A percentile compares a stretch with the other conserved stretches of the same genome.
These are phyloP conservation scores for Echinarachnius parma DNA, from an alignment of 53 echinoderm and acorn worm species.

Conservation along the genomic window DNA sequence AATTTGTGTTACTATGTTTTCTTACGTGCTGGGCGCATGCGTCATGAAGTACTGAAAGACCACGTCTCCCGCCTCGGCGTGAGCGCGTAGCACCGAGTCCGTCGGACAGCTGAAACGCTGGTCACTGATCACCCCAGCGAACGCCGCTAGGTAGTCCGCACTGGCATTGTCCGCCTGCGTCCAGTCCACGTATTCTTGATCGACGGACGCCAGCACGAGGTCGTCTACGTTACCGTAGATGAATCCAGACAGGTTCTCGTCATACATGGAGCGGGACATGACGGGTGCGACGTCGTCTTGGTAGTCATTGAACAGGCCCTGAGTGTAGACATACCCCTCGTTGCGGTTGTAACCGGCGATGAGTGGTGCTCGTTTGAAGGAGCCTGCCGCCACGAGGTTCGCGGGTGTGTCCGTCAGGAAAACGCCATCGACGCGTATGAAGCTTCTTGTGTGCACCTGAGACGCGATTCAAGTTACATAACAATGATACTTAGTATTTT, in stretches of 20 bases:
- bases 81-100: constrained; percentile 20
- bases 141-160: constrained; percentile 36
- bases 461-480: too few species aligned
- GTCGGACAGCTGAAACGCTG: constrained; percentile 35
- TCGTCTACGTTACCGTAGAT: constrained; percentile 21
- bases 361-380: constrained; percentile 66
- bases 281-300: constrained; percentile 12
- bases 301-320: constrained; percentile 28
- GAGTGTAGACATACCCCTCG: constrained; percentile 56
- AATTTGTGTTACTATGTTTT: too few species aligned
- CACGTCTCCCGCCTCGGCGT: constrained; percentile 7
- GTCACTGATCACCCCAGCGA: constrained; percentile 16
- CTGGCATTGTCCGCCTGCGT: constrained; percentile 53
- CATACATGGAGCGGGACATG: constrained; percentile 21
- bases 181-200: constrained; percentile 51
- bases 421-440: constrained; percentile 51
- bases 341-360: constrained; percentile 70
- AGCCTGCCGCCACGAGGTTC: constrained; percentile 50
- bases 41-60: constrained; percentile 52
- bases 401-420: constrained; percentile 69
- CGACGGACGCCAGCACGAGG: constrained; percentile 5
- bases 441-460: constrained; percentile 22
- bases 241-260: neutral
- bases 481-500: too few species aligned
- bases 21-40: constrained; percentile 47